phyloP scores from a whole-genome alignment of 2,888 invertebrate species.

The Selenia dentaria region DNA sequence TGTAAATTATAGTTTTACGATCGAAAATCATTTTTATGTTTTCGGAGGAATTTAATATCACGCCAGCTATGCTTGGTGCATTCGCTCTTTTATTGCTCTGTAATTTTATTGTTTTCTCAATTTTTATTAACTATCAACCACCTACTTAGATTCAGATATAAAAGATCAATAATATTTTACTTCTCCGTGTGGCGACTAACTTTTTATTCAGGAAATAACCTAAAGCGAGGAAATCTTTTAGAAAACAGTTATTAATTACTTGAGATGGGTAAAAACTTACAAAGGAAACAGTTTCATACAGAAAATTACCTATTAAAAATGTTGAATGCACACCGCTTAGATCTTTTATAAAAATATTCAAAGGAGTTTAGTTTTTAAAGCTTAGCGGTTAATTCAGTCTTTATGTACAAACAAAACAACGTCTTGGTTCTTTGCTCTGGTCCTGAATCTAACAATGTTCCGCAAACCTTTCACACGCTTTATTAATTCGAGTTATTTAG shows the following conservation, averaged over 20 bases:
- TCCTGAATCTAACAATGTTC: constrained; percentile 24
- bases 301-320: constrained; percentile 55
- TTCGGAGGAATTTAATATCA: constrained; percentile 84
- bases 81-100: constrained; percentile 81
- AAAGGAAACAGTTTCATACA: constrained; percentile 52
- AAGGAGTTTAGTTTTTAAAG: constrained; percentile 69
- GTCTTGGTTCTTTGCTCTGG: constrained; percentile 37
- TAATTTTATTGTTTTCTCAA: constrained; percentile 85
- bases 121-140: constrained; percentile 84
- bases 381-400: constrained; percentile 68
- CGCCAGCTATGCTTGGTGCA: constrained; percentile 79
- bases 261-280: constrained; percentile 40
- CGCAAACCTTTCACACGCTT: constrained; percentile 18
- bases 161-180: constrained; percentile 59
- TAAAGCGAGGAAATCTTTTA: not conserved
- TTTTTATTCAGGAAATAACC: too few relatives aligned
- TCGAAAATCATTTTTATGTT: constrained; percentile 85
- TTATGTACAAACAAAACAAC: constrained; percentile 51
- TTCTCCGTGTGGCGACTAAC: constrained; percentile 32
- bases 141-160: constrained; percentile 65
- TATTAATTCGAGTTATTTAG: constrained; percentile 13
- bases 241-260: constrained; percentile 30
- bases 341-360: constrained; percentile 63
- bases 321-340: constrained; percentile 54
- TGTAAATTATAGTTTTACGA: constrained; percentile 85